A percentile compares a stretch with the other conserved stretches of the same genome.
Evolutionary conservation across 35 echinoderm and acorn worm genomes (phyloP).

Genomic region (Holothuria glaberrima): DNA sequence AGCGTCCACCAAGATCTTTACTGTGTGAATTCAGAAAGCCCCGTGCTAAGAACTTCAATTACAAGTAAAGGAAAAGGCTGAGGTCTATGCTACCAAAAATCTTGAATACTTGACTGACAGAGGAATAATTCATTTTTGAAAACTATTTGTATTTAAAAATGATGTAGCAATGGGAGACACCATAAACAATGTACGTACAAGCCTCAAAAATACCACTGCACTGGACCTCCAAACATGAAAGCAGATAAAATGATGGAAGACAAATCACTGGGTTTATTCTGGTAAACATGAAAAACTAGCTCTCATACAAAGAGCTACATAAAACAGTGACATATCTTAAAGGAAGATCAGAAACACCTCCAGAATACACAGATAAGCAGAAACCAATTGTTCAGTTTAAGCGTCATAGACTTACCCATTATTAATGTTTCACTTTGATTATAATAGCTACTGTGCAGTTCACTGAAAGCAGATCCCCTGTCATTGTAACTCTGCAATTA

Average conservation of each 20-base stretch:
- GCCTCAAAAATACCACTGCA: too few species aligned
- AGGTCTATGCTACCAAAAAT: neutral
- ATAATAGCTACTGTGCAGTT: constrained; percentile 39
- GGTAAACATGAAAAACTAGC: too few species aligned
- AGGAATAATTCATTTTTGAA: neutral
- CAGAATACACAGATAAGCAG: too few species aligned
- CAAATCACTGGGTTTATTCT: too few species aligned
- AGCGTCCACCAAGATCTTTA: neutral
- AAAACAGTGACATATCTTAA: too few species aligned
- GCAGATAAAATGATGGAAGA: too few species aligned
- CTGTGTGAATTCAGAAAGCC: neutral
- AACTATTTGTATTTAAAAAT: neutral
- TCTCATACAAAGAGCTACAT: too few species aligned
- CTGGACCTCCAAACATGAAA: too few species aligned
- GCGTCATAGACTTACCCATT: constrained; percentile 13
- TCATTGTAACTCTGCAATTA: constrained; percentile 44
- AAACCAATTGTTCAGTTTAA: too few species aligned
- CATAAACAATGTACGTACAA: neutral
- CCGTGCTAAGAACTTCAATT: neutral
- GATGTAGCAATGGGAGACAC: neutral
- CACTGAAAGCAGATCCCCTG: constrained; percentile 53
- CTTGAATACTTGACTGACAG: neutral
- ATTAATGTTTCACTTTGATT: constrained; percentile 48
- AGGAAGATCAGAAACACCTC: too few species aligned
- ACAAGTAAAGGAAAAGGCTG: neutral